phyloP scores from a whole-genome alignment of 2,113 vertebrate genomes.

The Anser brachyrhynchus region DNA sequence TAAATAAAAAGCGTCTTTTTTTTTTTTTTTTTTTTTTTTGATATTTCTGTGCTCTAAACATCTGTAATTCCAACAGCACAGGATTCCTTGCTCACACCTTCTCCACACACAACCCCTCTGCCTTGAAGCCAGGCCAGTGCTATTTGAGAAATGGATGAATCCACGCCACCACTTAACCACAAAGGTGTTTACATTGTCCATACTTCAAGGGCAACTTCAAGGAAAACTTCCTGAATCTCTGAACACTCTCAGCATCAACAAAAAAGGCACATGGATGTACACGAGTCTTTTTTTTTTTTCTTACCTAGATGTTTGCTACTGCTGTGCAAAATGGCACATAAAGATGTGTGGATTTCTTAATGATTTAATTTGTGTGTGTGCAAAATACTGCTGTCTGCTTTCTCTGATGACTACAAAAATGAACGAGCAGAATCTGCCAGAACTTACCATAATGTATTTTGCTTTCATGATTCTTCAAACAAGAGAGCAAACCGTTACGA shows the following conservation, averaged over 20 bases:
- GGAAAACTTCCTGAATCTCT: not conserved
- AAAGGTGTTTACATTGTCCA: rapidly evolving
- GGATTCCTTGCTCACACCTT: not conserved
- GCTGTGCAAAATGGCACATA: not conserved
- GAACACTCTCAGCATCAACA: not conserved
- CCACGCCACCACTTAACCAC: rapidly evolving
- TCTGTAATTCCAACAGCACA: rapidly evolving
- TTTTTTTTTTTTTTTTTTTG: no score
- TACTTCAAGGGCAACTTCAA: not conserved
- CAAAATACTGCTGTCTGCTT: not conserved
- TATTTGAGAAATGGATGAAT: not conserved
- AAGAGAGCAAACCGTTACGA: not conserved
- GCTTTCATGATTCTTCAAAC: not conserved
- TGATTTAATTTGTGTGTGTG: not conserved
- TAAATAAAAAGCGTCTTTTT: not conserved
- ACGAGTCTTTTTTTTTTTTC: not conserved
- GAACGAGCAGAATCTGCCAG: not conserved
- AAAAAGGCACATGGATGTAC: not conserved
- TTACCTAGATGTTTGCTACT: not conserved
- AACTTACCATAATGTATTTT: not conserved
- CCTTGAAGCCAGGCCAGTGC: not conserved
- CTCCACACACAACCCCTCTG: not conserved
- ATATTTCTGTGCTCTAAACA: not conserved
- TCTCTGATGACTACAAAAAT: not conserved
- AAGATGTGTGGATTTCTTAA: not conserved